Percentiles rank a stretch among this genome's conserved stretches.
These are phyloP conservation scores for Zoanthus gigantus DNA, from an alignment of 92 coral and sea anemone genomes.

Conservation along the genomic window DNA sequence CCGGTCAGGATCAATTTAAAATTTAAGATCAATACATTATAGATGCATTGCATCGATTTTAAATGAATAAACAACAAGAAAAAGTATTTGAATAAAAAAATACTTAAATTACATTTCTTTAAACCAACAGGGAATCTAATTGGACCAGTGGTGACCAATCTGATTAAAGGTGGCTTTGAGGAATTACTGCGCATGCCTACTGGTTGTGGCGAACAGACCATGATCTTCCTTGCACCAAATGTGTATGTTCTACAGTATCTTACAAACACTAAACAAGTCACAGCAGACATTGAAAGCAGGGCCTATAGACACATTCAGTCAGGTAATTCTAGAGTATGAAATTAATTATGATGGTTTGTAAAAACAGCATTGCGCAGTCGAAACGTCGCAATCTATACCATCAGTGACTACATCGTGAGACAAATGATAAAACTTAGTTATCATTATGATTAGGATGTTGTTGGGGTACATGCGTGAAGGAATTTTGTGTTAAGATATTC, in stretches of 20 bases:
- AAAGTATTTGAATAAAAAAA: not conserved
- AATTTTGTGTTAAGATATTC: no score
- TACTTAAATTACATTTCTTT: not conserved
- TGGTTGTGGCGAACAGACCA: slow-evolving; percentile 98
- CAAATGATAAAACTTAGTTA: no score
- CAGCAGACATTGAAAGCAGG: slow-evolving; percentile 78
- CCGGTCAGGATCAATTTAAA: no score
- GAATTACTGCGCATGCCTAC: slow-evolving; percentile 87
- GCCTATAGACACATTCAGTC: slow-evolving; percentile 91
- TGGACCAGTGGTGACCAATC: slow-evolving; percentile 93
- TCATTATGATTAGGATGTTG: no score
- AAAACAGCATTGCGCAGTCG: not conserved
- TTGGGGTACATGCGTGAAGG: no score
- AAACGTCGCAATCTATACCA: no score
- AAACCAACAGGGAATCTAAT: slow-evolving; percentile 82
- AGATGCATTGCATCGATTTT: no score
- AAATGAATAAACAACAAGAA: no score
- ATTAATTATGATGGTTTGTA: not conserved
- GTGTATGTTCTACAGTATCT: slow-evolving; percentile 91
- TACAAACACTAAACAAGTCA: slow-evolving; percentile 83
- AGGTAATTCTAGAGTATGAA: slow-evolving; percentile 55
- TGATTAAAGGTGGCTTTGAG: slow-evolving; percentile 93
- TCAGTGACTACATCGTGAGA: no score
- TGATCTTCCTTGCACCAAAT: slow-evolving; percentile 90
- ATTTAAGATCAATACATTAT: no score